These are phyloP conservation scores for Chondrilla cf. caribensis DNA, from an alignment of 37 sponge, comb jelly and placozoan species.

Conservation along the genomic window DNA sequence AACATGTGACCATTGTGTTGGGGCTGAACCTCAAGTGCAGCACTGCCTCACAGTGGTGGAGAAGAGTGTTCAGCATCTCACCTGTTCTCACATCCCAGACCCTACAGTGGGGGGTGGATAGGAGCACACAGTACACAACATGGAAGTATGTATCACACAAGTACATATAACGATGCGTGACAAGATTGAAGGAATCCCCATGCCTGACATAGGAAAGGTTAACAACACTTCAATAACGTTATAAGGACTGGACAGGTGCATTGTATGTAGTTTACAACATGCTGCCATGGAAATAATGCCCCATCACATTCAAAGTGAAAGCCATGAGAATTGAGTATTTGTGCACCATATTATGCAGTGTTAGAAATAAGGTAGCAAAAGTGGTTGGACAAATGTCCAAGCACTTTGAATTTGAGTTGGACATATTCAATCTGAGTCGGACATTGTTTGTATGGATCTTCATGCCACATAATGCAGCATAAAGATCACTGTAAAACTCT, in stretches of 20 bases:
- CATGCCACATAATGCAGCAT: too few species aligned
- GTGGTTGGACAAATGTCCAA: too few species aligned
- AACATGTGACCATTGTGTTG: conserved; percentile 97
- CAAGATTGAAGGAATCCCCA: not conserved
- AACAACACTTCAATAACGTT: too few species aligned
- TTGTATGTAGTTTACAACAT: not conserved
- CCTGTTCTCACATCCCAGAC: conserved; percentile 96
- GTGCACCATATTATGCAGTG: not conserved
- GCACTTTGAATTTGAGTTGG: too few species aligned
- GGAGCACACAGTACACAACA: not conserved
- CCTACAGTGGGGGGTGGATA: conserved; percentile 29
- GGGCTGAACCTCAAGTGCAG: conserved; percentile 92
- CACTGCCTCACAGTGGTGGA: conserved; percentile 98
- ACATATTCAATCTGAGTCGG: too few species aligned
- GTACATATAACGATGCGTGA: not conserved
- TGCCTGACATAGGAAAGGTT: not conserved
- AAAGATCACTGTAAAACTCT: too few species aligned
- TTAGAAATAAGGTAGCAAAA: too few species aligned
- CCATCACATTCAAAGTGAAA: not conserved
- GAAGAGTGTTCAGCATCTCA: conserved; percentile 83
- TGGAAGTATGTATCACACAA: not conserved
- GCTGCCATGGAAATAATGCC: not conserved
- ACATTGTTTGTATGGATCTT: too few species aligned
- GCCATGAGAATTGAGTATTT: not conserved
- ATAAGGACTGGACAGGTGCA: not conserved